phyloP scores from a whole-genome alignment of 2,797 vertebrate species.

The Scolopax rusticola region DNA sequence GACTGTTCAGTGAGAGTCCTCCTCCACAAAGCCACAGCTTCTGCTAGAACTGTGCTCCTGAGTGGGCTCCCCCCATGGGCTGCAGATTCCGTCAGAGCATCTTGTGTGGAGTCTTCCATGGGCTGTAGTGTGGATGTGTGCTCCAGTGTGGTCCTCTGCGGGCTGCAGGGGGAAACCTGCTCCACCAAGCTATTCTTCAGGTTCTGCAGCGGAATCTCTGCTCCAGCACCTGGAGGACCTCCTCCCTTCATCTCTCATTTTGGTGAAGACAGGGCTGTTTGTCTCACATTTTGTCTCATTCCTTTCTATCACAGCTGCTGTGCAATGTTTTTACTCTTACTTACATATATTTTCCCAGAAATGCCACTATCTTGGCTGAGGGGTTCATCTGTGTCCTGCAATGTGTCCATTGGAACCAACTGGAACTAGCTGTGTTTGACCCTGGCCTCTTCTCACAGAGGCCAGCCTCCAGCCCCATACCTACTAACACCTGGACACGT shows the following conservation, averaged over 20 bases:
- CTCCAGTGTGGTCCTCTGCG: background rate
- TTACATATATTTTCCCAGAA: background rate
- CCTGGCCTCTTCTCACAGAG: background rate
- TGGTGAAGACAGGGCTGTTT: background rate
- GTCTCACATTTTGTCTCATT: background rate
- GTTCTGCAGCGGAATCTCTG: background rate
- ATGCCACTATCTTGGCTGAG: too few species aligned
- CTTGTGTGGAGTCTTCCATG: accelerated
- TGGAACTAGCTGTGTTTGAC: background rate
- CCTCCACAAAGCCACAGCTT: accelerated
- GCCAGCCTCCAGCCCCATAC: accelerated
- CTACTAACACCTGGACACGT: accelerated
- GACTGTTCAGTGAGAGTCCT: background rate
- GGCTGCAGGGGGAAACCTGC: background rate
- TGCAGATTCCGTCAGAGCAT: background rate
- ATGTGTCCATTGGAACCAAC: accelerated
- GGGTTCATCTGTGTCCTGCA: background rate
- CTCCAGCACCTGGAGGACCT: background rate
- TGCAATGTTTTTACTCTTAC: background rate
- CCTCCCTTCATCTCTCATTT: background rate
- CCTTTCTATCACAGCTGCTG: background rate
- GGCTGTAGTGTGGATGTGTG: background rate
- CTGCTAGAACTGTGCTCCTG: background rate
- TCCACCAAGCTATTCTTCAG: background rate
- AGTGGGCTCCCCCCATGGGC: background rate